These are phyloP conservation scores for Emydura subglobosa DNA, from an alignment of 2,113 vertebrate genomes.

Conservation along the genomic window DNA sequence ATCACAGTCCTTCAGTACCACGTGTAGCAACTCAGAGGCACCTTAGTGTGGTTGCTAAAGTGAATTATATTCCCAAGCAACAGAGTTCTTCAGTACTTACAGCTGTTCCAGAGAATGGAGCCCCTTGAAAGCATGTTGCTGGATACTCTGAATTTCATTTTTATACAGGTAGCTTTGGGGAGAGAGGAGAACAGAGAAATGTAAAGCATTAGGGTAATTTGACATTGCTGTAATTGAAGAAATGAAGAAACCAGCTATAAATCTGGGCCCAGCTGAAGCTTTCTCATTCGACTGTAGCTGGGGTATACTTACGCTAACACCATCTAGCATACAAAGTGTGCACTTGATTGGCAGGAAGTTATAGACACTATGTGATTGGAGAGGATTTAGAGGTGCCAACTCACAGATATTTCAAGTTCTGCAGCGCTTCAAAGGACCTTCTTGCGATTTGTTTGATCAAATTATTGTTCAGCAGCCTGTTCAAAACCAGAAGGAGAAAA, in stretches of 20 bases:
- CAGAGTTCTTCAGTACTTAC: conserved; percentile 82
- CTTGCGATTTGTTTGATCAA: conserved; percentile 67
- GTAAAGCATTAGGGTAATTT: not conserved
- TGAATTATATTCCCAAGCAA: not conserved
- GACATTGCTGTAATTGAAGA: not conserved
- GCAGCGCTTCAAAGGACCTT: conserved; percentile 73
- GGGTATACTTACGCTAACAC: not conserved
- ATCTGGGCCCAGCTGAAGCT: not conserved
- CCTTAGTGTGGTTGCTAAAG: not conserved
- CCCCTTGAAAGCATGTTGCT: conserved; percentile 90
- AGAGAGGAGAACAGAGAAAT: conserved; percentile 59
- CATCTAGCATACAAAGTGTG: accelerated
- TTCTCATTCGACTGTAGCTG: not conserved
- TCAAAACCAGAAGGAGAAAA: not conserved
- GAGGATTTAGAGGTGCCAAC: conserved; percentile 25
- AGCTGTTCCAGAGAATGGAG: conserved; percentile 94
- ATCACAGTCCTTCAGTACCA: not conserved
- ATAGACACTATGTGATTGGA: not conserved
- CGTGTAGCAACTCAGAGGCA: not conserved
- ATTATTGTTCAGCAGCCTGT: conserved; percentile 79
- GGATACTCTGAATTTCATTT: conserved; percentile 94
- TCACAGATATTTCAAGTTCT: conserved; percentile 79
- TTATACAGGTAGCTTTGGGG: conserved; percentile 94
- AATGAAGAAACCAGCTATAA: not conserved
- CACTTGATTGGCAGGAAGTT: not conserved